Percentiles rank a stretch among this genome's conserved stretches.
Conservation (phyloP, 2,113 vertebrate genomes). For the Bombycilla garrulus region DNA sequence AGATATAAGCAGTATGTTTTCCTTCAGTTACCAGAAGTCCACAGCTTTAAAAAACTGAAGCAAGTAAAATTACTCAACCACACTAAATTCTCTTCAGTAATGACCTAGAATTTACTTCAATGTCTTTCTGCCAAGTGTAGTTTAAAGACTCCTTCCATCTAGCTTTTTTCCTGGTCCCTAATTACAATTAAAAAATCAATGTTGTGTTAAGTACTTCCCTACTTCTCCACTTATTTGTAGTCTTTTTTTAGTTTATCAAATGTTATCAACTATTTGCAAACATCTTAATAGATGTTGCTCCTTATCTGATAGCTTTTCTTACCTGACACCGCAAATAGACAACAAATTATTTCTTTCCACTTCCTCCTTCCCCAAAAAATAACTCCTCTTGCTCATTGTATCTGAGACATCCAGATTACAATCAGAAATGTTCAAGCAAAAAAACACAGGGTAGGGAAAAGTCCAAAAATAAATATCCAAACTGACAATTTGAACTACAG, state of each 20-base stretch:
- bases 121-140: not conserved
- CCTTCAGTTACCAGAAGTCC: not conserved
- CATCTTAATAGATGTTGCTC: not conserved
- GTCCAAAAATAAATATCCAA: not conserved
- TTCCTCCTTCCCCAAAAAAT: not conserved
- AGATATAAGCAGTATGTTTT: not conserved
- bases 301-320: not conserved
- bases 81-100: not conserved
- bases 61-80: not conserved
- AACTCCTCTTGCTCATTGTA: not conserved
- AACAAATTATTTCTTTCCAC: not conserved
- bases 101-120: not conserved
- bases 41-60: not conserved
- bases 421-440: not conserved
- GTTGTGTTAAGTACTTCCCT: not conserved
- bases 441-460: fast-evolving
- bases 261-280: not conserved
- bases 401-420: not conserved
- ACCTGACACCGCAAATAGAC: not conserved
- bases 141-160: not conserved
- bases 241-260: not conserved
- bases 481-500: not conserved
- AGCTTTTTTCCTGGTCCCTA: not conserved
- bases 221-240: not conserved
- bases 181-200: not conserved